Base-by-base conservation (phyloP, 2,797 vertebrate genomes). In the Iguana delicatissima region DNA sequence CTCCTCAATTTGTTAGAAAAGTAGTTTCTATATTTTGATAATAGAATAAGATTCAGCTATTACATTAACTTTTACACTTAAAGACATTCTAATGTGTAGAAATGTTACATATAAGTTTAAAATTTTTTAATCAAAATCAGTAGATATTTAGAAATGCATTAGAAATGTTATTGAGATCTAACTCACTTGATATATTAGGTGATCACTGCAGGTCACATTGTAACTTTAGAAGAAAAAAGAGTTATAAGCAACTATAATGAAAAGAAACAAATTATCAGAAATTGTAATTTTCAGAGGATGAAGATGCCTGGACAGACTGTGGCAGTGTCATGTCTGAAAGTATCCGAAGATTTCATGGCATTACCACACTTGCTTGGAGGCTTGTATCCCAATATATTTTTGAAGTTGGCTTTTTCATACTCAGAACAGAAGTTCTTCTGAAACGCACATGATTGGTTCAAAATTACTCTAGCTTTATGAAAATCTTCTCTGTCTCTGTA, bases 81-180 rank as follows among this genome's bases (percentile, higher is more conserved):
- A 83, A 79, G 22, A 74, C 86, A 42, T 88, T 83, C 12, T 18
- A 20, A 6, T 35, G 20, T 62, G 20, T 57, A 57, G 57, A 52
- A 9, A 52, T 8, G 14, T 57, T 16, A 46, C 42, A 46, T 46
- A 46, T 46, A 46, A 46, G 42, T 46, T 46, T 46, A 46, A 4
- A 46, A 46, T 3, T 0, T 80, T 91, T 91, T 92, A 3, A 32
- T 52, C 57, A 4, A 88, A 92, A 92, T 84, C 74, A 67, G 85
- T 46, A 35, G 1, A 1, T 89, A 62, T 85, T 29, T 24, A 52
- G 8, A 62, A 62, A 62, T 6, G 20, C 42, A 80, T 29, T 24
- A 52, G 8, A 62, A 62, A 62, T 6, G 20, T 52, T 88, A 52
- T 46, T 80, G 35, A 80, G 7, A 14, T 62, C 59, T 62, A 22